Base-by-base conservation (phyloP, 2,888 invertebrate species). In the Agriopis aurantiaria region DNA sequence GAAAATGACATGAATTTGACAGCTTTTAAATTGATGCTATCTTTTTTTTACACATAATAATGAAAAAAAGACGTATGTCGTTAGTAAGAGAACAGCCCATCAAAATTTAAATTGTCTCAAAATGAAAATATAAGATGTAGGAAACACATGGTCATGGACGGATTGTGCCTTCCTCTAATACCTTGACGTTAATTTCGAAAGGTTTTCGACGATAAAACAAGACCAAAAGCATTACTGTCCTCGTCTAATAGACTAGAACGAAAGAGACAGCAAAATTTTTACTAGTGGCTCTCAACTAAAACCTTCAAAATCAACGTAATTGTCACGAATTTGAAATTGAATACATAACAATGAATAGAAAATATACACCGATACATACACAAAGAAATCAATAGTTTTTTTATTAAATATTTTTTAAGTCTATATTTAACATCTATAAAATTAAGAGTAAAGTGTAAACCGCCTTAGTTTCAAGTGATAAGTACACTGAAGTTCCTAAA, bases 71-170 rank as follows among this genome's bases (percentile, higher is more conserved):
- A 53, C 43, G 23, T 0, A 17, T 33, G 8, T 4, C 5, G 10
- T n/a, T 5, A 53, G 23, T 46, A 8, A 58, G 40, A 58, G 58
- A 23, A 46, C 17, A 23, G 46, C 48, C 33, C 10, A 46, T n/a
- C 23, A 46, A 1, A 46, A 17, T 23, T n/a, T 14, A 65, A 52
- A 63, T 40, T 43, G 41, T 40, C 12, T 10, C n/a, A 56, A 53
- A 57, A 48, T 14, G 14, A 56, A 63, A 75, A 69, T 7, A 33
- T 33, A 33, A 33, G 51, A 61, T 74, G 78, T 79, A 82, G 83
- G 82, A 82, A 85, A 84, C 81, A 83, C 82, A 81, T 79, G 80
- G 81, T 81, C 82, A 80, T 90, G 91, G 91, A 91, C 91, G 91
- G 91, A 91, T 87, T 86, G 85, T 87, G 86, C 79, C 79, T 87